phyloP scores from a whole-genome alignment of 2,113 vertebrate species.

The Hyperoodon ampullatus region DNA sequence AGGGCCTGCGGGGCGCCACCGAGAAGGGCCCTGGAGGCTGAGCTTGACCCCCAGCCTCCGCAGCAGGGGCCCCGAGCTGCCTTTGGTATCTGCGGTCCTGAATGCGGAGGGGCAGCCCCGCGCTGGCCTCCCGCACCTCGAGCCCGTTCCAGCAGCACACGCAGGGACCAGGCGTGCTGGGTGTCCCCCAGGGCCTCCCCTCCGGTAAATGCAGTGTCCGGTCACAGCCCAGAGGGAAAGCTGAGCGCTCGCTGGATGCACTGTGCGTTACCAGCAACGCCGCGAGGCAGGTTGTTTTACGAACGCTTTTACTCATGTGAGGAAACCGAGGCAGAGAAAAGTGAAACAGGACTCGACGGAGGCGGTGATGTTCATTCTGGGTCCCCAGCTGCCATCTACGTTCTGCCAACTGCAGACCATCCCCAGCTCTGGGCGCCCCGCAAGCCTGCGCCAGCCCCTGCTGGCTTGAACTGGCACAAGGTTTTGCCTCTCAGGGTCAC shows the following conservation, averaged over 20 bases:
- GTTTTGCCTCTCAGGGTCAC: background rate
- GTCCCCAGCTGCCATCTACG: background rate
- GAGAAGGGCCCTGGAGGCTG: background rate
- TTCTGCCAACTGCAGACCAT: accelerated
- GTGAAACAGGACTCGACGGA: background rate
- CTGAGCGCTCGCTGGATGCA: no score
- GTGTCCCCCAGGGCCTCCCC: accelerated
- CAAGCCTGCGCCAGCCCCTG: background rate
- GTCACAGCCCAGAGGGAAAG: accelerated
- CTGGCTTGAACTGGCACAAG: background rate
- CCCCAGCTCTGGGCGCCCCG: accelerated
- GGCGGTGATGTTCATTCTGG: background rate
- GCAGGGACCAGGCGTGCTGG: accelerated
- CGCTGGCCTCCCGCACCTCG: accelerated
- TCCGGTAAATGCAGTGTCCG: accelerated
- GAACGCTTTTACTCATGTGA: accelerated
- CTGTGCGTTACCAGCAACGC: accelerated
- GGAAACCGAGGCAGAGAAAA: background rate
- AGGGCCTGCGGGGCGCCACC: background rate
- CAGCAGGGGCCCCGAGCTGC: background rate
- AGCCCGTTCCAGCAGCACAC: accelerated
- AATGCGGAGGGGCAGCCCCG: accelerated
- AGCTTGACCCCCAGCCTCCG: background rate
- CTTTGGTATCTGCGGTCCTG: accelerated
- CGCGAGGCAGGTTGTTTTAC: accelerated